phyloP scores from a whole-genome alignment of 2,888 invertebrate species.

The Prosapia bicincta region DNA sequence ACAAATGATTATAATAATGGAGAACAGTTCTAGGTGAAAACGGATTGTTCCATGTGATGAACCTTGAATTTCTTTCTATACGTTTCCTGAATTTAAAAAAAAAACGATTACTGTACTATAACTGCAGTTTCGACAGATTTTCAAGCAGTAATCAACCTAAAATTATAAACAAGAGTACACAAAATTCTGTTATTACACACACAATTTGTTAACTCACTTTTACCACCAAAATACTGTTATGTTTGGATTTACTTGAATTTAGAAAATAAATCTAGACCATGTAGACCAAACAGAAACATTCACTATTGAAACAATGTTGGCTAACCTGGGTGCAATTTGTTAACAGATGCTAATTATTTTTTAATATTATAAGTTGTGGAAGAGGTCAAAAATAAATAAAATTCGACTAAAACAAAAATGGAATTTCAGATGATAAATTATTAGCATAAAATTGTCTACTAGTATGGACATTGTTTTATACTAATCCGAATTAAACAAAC shows the following conservation, averaged over 20 bases:
- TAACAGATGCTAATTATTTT: background rate
- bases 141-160: background rate
- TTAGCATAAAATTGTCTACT: too few relatives aligned
- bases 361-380: background rate
- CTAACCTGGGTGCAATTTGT: background rate
- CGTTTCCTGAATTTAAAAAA: background rate
- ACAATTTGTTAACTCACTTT: background rate
- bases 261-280: background rate
- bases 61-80: background rate
- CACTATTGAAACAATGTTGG: background rate
- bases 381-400: too few relatives aligned
- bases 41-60: slow-evolving; percentile 2
- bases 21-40: background rate
- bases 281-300: background rate
- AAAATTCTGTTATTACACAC: too few relatives aligned
- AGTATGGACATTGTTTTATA: too few relatives aligned
- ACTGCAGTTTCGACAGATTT: background rate
- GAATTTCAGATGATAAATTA: too few relatives aligned
- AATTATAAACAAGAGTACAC: too few relatives aligned
- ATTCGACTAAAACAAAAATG: too few relatives aligned
- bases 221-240: background rate
- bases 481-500: too few relatives aligned
- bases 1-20: background rate
- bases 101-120: background rate
- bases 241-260: background rate